Percentiles rank a stretch among this genome's conserved stretches.
Conservation (phyloP, 2,797 vertebrate genomes). For the Vireo griseus region DNA sequence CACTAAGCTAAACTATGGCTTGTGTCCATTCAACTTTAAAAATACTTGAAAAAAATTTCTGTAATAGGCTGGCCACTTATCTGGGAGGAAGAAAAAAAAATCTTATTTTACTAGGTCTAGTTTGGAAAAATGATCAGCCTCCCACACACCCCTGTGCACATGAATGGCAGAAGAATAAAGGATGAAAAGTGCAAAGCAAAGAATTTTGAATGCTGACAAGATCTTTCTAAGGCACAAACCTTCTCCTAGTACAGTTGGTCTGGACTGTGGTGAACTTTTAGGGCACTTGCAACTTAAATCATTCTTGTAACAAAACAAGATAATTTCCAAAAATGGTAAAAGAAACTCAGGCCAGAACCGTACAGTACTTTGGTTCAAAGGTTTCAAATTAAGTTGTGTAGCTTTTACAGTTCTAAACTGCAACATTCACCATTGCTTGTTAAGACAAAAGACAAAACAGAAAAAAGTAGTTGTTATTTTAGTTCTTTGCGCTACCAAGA, state of each 20-base stretch:
- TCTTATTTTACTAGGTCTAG: slow-evolving; percentile 32
- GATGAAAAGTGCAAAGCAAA: background rate
- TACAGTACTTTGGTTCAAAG: slow-evolving; percentile 28
- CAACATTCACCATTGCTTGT: background rate
- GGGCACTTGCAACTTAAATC: slow-evolving; percentile 31
- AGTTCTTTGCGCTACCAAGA: slow-evolving; percentile 30
- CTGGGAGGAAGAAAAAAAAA: slow-evolving; percentile 31
- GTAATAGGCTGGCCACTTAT: slow-evolving; percentile 35
- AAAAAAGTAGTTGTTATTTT: slow-evolving; percentile 24
- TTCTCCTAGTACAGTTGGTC: slow-evolving; percentile 25
- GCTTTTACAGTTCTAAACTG: background rate
- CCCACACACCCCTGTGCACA: background rate
- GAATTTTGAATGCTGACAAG: background rate
- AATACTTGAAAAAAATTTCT: background rate
- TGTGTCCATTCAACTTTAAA: slow-evolving; percentile 18
- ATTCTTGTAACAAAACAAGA: slow-evolving; percentile 55
- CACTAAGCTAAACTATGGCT: slow-evolving; percentile 24
- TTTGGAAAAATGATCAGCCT: slow-evolving; percentile 44
- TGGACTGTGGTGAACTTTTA: slow-evolving; percentile 21
- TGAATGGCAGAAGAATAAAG: slow-evolving; percentile 43
- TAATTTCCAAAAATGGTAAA: slow-evolving; percentile 65
- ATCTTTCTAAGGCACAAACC: slow-evolving; percentile 12
- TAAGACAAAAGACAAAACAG: slow-evolving; percentile 14
- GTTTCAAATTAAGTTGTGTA: slow-evolving; percentile 17
- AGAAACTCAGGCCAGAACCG: slow-evolving; percentile 25